Base-by-base conservation (phyloP, 2,888 invertebrate species). In the Nudaria mundana region DNA sequence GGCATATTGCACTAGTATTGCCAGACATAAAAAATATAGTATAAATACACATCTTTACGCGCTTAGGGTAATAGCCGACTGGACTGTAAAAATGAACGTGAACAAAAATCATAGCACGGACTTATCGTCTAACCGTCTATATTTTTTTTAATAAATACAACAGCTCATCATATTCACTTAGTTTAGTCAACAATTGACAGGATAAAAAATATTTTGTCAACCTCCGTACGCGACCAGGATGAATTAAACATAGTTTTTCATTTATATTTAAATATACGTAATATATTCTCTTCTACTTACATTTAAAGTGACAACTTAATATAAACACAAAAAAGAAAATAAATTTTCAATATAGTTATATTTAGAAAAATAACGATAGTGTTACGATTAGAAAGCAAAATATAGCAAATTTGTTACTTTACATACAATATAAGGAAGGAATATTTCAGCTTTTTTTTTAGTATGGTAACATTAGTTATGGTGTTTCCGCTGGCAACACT, bases 401-500 rank as follows among this genome's bases (percentile, higher is more conserved):
- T 74, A 77, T 75, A 79, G 79, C 76, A 56, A 63, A n/a, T 48
- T 73, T 71, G 71, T 79, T 81, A 81, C 67, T 71, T 78, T 76
- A 85, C 76, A 83, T 71, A 71, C 66, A 61, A 70, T 74, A 81
- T 44, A 48, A 59, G 78, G 79, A 80, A 76, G 77, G 73, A 75
- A 71, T 68, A 73, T 69, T 63, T 68, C 65, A 59, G 58, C 59
- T 64, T 76, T 71, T 76, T 30, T 40, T 71, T 67, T 56, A 20
- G 66, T 71, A 80, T 86, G 87, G 87, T 88, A 87, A 88, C 87
- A 81, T 83, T 77, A 59, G 68, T 57, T 74, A 78, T 82, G 81
- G 83, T 85, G 83, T 82, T 78, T 79, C 79, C 80, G 85, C 74
- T 81, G 79, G 83, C 83, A 82, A 84, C 81, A 81, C 77, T 72